Conservation (phyloP, 2,113 vertebrate species). For the Anoura caudifer region DNA sequence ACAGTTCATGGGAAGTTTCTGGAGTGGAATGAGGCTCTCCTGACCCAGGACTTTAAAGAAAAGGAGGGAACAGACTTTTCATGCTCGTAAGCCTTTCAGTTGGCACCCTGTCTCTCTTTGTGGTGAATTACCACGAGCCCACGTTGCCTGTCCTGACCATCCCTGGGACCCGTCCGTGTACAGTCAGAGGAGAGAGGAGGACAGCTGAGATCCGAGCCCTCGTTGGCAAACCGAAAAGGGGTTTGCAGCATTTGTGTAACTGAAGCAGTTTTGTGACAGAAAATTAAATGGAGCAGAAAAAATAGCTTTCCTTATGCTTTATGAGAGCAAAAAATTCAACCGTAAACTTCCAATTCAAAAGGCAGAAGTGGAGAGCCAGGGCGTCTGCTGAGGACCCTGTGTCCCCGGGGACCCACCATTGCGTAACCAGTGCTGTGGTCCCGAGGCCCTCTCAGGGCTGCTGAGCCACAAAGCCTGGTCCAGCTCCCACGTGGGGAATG, state of each 20-base stretch:
- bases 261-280: conserved; percentile 41
- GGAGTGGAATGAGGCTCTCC: background rate
- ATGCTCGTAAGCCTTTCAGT: background rate
- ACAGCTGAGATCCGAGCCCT: background rate
- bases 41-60: background rate
- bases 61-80: background rate
- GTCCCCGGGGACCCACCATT: background rate
- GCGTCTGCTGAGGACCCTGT: background rate
- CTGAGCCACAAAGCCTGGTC: background rate
- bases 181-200: background rate
- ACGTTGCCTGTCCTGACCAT: background rate
- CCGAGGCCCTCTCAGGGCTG: accelerated
- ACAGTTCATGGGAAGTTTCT: background rate
- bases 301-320: conserved; percentile 42
- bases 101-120: background rate
- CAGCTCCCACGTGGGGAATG: background rate
- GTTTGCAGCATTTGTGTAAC: background rate
- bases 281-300: conserved; percentile 60
- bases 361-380: background rate
- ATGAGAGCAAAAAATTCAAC: conserved; percentile 30
- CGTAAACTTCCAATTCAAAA: background rate
- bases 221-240: background rate
- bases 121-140: background rate
- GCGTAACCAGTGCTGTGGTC: background rate
- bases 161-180: background rate